A percentile compares a stretch with the other conserved stretches of the same genome.
Evolutionary conservation across 2,113 vertebrate genomes (phyloP).

Genomic region (Rutilus rutilus): DNA sequence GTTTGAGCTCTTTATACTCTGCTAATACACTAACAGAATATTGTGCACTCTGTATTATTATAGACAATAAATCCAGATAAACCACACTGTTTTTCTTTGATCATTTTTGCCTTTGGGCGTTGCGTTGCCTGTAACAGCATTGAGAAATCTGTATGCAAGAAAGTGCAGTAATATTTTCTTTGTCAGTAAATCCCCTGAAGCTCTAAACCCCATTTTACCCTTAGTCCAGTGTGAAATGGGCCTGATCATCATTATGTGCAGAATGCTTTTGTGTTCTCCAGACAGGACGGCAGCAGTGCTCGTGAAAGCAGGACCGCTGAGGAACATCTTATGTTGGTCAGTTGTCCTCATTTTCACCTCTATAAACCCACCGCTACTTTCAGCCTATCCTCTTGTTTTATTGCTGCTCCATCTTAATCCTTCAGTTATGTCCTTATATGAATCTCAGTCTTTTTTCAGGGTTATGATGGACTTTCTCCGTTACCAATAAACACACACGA

Average conservation of each 20-base stretch:
- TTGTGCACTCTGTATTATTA: conserved; percentile 18
- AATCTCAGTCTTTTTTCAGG: neutral
- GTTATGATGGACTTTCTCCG: neutral
- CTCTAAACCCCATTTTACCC: neutral
- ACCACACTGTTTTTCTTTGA: neutral
- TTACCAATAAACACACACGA: neutral
- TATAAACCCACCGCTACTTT: neutral
- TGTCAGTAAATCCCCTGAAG: neutral
- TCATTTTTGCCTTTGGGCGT: neutral
- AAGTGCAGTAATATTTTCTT: neutral
- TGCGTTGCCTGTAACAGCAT: neutral
- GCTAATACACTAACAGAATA: conserved; percentile 27
- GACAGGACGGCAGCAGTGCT: conserved; percentile 14
- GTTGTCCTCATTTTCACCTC: neutral
- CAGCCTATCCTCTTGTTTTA: neutral
- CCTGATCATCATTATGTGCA: neutral
- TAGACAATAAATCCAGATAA: conserved; percentile 34
- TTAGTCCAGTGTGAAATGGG: neutral
- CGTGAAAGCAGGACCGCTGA: neutral
- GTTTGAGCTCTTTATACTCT: conserved; percentile 24
- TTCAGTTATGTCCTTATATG: neutral
- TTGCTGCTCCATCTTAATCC: neutral
- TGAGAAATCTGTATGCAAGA: neutral
- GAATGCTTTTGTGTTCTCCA: neutral
- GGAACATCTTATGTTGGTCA: neutral